Conservation (phyloP, 2,113 vertebrate species). For the Cryptomyrus ogoouensis region DNA sequence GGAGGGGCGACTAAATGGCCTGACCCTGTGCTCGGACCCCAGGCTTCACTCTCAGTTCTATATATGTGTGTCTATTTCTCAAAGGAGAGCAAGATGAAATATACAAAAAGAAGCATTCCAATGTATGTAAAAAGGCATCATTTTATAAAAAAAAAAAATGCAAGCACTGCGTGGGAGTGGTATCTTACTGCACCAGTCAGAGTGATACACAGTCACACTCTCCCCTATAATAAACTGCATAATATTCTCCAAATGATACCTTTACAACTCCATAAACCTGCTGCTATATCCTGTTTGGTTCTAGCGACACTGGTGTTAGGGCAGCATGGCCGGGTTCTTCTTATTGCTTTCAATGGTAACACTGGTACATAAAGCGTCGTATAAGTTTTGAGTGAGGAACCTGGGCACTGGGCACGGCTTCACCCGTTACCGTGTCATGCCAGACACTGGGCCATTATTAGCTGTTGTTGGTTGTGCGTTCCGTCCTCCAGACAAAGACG, state of each 20-base stretch:
- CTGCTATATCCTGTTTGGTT: background rate
- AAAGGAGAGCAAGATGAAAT: background rate
- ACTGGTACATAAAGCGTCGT: background rate
- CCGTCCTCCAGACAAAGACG: slow-evolving; percentile 35
- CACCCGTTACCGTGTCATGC: slow-evolving; percentile 22
- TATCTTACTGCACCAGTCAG: background rate
- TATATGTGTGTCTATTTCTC: background rate
- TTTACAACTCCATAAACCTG: background rate
- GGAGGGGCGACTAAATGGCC: background rate
- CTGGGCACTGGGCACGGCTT: background rate
- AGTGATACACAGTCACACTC: background rate
- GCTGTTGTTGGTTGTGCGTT: slow-evolving; percentile 44
- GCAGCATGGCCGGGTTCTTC: background rate
- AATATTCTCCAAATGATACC: background rate
- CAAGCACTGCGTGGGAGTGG: background rate
- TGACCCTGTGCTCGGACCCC: background rate
- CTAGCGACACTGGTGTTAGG: background rate
- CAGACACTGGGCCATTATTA: slow-evolving; percentile 30
- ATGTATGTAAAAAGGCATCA: background rate
- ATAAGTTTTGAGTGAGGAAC: background rate
- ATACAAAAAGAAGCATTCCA: background rate
- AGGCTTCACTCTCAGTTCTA: background rate
- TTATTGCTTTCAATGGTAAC: background rate
- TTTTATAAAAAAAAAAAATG: background rate
- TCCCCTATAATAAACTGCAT: background rate